These are phyloP conservation scores for Nineta flava DNA, from an alignment of 2,888 invertebrate species.

Conservation along the genomic window DNA sequence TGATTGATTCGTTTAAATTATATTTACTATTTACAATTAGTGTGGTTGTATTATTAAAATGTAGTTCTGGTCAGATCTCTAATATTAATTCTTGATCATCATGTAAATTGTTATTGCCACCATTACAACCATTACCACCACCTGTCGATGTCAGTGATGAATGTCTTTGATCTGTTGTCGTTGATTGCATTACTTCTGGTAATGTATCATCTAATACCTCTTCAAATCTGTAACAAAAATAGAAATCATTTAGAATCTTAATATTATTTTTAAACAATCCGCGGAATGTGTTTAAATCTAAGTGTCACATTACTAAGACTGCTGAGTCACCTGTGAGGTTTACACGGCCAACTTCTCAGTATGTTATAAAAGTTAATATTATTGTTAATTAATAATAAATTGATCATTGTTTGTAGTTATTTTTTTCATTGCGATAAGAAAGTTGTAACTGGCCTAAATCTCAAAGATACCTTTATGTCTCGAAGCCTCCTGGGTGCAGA, in stretches of 20 bases:
- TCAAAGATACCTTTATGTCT: too few relatives aligned
- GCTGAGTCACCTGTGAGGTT: too few relatives aligned
- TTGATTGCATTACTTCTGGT: slow-evolving; percentile 26
- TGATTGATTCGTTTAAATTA: not conserved
- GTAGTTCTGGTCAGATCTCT: slow-evolving; percentile 26
- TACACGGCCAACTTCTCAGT: too few relatives aligned
- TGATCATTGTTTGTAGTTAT: too few relatives aligned
- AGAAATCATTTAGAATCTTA: slow-evolving; percentile 2
- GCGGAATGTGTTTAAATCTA: too few relatives aligned
- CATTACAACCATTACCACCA: not conserved
- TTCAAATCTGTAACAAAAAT: slow-evolving; percentile 22
- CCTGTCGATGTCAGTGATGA: not conserved
- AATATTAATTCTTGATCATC: slow-evolving; percentile 23
- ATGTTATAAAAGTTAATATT: too few relatives aligned
- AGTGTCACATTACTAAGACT: too few relatives aligned
- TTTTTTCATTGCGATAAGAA: too few relatives aligned
- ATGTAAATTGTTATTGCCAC: not conserved
- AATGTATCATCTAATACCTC: slow-evolving; percentile 26
- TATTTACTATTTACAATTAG: slow-evolving; percentile 12
- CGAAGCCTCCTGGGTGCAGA: too few relatives aligned
- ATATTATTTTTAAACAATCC: too few relatives aligned
- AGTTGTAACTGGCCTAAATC: too few relatives aligned
- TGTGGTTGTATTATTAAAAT: slow-evolving; percentile 19
- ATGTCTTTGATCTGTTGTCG: slow-evolving; percentile 18
- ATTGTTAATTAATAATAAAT: too few relatives aligned